Evolutionary conservation across 1,140 invertebrate genomes (phyloP), one percentile per base, ranked within the genome.

Genomic region (Megalopta genalis): DNA sequence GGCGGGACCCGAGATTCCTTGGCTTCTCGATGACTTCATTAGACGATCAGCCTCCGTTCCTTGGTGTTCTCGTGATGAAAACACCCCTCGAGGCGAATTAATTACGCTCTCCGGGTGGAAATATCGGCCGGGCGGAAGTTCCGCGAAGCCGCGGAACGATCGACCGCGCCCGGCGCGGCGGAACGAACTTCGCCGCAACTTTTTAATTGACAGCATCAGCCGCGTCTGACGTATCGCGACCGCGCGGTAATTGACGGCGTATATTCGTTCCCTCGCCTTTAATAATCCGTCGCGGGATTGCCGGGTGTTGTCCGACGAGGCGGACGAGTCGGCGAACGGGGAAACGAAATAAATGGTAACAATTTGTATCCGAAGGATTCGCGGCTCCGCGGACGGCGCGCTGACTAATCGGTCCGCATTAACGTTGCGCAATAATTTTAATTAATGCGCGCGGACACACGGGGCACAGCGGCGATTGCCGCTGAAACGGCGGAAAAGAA

Each of bases 391-490:
- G 21, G 54, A 57, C 7, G 9, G 18, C 0, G 8, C 21, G 14
- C 49, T 21, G n/a, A 57, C 8, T 8, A 57, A 57, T 57, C 8
- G 54, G 8, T n/a, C 18, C 54, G 21, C 21, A 46, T 80, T 75
- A 52, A 65, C 46, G 82, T 81, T 66, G 68, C 64, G 68, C 64
- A 69, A 84, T 85, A 71, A 84, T 85, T 85, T 84, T 81, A 85
- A 84, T 85, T 85, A 85, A 81, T 62, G 52, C 73, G 77, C 21
- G 25, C 59, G 49, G 59, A 82, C 74, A 25, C 14, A 62, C 81
- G 84, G 67, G 73, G 42, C 76, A 63, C n/a, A n/a, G n/a, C n/a
- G 77, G 52, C 71, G 49, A 32, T 74, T 68, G 65, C n/a, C 42
- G 82, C 49, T 66, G 73, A 68, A 75, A 18, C 69, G 18, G 57